Evolutionary conservation across 2,888 invertebrate species (phyloP), one percentile per base, ranked within the genome.

Genomic region (Cordilura impudica): DNA sequence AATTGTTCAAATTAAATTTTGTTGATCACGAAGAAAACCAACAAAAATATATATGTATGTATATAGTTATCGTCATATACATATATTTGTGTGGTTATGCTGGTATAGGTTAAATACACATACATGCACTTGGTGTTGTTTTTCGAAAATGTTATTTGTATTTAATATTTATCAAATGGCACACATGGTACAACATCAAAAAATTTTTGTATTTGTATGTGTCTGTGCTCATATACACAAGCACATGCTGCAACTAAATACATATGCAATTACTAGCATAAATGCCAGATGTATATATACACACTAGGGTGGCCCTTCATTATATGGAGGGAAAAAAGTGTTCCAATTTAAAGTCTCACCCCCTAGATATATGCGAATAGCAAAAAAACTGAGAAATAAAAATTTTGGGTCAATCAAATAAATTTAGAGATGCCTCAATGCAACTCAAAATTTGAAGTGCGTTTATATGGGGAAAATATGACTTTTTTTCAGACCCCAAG

Each of bases 1-100:
- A 51, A 65, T 65, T 65, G 51, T 65, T 65, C 5, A 65, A 65
- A 65, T 65, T 51, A 23, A 51, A 51, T 65, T 65, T 39, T 53
- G 10, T 51, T 39, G 16, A 39, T 53, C 31, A 12, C 12, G 35
- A 35, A 51, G 21, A 58, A 60, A 23, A 16, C 26, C 35, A 58
- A 2, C 31, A 26, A 60, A 60, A n/a, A n/a, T n/a, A n/a, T n/a
- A n/a, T n/a, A n/a, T 14, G 18, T 10, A 12, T 60, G 23, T 60
- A 18, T 58, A 43, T 56, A n/a, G n/a, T n/a, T n/a, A n/a, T 23
- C 26, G 12, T 60, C 26, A 16, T 16, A 45, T 2, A 18, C 14
- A 8, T 26, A 53, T 2, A n/a, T 1, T n/a, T 39, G 14, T 18
- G 47, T 47, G 19, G 6, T 43, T 16, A 43, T 4, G 43, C n/a